These are phyloP conservation scores for Desmodus rotundus DNA, from an alignment of 2,113 vertebrate species.

Conservation along the genomic window DNA sequence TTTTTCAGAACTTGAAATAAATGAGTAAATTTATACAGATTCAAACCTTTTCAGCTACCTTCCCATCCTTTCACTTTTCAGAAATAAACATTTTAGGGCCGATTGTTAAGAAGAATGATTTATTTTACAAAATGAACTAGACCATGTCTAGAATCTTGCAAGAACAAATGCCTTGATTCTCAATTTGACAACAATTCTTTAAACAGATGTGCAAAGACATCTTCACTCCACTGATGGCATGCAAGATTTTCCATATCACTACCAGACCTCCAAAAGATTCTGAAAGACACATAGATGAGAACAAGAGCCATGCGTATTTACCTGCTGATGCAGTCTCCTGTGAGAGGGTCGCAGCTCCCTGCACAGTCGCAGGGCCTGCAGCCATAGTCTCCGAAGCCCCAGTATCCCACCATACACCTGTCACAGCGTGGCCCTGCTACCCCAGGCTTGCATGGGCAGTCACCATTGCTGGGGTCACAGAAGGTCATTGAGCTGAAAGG, in stretches of 20 bases:
- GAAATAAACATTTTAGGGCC: neutral
- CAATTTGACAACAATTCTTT: neutral
- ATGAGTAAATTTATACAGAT: neutral
- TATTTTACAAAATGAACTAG: slow-evolving; percentile 10
- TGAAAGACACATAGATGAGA: neutral
- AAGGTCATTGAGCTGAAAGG: slow-evolving; percentile 79
- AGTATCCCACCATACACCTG: slow-evolving; percentile 94
- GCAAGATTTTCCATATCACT: neutral
- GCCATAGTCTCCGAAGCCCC: slow-evolving; percentile 93
- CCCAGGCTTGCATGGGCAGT: slow-evolving; percentile 95
- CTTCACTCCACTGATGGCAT: neutral
- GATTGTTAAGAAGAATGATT: slow-evolving; percentile 23
- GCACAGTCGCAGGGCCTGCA: slow-evolving; percentile 94
- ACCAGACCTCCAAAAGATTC: neutral
- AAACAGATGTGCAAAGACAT: neutral
- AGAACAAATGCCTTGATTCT: neutral
- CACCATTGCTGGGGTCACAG: slow-evolving; percentile 91
- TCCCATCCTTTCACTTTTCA: neutral
- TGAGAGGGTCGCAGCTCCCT: slow-evolving; percentile 91
- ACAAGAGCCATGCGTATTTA: slow-evolving; percentile 68
- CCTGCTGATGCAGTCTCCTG: slow-evolving; percentile 90
- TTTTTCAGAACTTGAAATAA: neutral
- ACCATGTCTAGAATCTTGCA: neutral
- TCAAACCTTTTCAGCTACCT: neutral
- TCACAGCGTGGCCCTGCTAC: slow-evolving; percentile 91